Evolutionary conservation across 2,797 vertebrate genomes (phyloP).

Genomic region (Carapus acus): DNA sequence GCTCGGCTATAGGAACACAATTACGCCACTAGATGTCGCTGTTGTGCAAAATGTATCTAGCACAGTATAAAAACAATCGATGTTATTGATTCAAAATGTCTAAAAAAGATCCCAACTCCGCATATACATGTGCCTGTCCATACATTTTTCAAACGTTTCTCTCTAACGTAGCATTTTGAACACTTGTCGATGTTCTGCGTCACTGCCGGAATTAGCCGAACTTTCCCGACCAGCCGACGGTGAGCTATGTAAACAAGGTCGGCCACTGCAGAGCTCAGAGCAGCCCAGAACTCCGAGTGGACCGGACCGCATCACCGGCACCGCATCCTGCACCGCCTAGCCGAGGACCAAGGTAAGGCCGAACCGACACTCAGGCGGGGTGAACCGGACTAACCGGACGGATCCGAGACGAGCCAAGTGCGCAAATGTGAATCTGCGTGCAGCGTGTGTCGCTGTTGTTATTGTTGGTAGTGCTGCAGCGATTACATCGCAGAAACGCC

Average conservation of each 20-base stretch:
- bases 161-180: too few relatives aligned
- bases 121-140: too few relatives aligned
- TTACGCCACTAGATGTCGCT: too few relatives aligned
- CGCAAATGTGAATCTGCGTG: too few relatives aligned
- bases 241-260: slow-evolving; percentile 73
- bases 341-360: slow-evolving; percentile 38
- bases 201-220: slow-evolving; percentile 61
- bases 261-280: slow-evolving; percentile 57
- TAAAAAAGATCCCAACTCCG: too few relatives aligned
- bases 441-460: background rate
- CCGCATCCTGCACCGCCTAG: background rate
- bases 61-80: too few relatives aligned
- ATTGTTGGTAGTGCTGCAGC: slow-evolving; percentile 13
- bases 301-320: slow-evolving; percentile 6
- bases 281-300: background rate
- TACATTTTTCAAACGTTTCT: too few relatives aligned
- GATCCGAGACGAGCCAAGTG: background rate
- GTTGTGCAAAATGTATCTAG: too few relatives aligned
- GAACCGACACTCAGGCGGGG: too few relatives aligned
- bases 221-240: slow-evolving; percentile 40
- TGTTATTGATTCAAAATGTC: too few relatives aligned
- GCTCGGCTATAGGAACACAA: too few relatives aligned
- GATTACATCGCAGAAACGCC: slow-evolving; percentile 40
- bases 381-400: background rate
- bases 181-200: slow-evolving; percentile 17